phyloP scores from a whole-genome alignment of 64 coral and sea anemone species.

The Porites lutea region DNA sequence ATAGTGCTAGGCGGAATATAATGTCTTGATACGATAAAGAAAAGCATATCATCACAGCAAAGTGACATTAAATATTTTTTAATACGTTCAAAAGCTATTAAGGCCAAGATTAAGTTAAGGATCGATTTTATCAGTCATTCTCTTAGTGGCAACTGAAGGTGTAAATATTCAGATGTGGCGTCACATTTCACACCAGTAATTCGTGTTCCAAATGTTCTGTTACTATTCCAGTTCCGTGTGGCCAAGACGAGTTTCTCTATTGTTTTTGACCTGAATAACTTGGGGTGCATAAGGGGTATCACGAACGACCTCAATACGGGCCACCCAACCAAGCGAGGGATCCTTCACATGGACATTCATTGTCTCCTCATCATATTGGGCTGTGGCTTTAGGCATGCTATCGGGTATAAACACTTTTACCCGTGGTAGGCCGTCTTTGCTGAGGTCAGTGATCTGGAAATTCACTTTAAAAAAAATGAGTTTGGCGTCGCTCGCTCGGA shows the following conservation, averaged over 20 bases:
- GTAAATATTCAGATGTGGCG: too few relatives aligned
- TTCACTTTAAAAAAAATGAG: neutral
- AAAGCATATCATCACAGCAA: too few relatives aligned
- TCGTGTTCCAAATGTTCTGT: too few relatives aligned
- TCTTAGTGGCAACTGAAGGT: too few relatives aligned
- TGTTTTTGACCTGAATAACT: neutral
- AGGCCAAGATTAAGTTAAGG: too few relatives aligned
- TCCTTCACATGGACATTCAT: neutral
- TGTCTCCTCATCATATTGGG: neutral
- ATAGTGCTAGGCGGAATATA: too few relatives aligned
- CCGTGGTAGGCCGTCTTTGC: neutral
- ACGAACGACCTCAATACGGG: neutral
- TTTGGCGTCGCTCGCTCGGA: too few relatives aligned
- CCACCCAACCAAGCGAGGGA: slow-evolving; percentile 5
- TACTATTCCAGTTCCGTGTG: neutral
- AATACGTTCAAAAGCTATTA: too few relatives aligned
- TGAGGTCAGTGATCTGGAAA: neutral
- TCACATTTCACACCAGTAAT: too few relatives aligned
- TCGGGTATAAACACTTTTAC: slow-evolving; percentile 4
- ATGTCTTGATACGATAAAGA: too few relatives aligned
- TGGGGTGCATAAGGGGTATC: neutral
- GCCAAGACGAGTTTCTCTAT: neutral
- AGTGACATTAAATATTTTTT: too few relatives aligned
- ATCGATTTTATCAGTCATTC: too few relatives aligned
- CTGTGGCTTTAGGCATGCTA: neutral